A percentile compares a stretch with the other conserved stretches of the same genome.
Conservation (phyloP, 2,113 vertebrate species). For the Nothoprocta pentlandii region DNA sequence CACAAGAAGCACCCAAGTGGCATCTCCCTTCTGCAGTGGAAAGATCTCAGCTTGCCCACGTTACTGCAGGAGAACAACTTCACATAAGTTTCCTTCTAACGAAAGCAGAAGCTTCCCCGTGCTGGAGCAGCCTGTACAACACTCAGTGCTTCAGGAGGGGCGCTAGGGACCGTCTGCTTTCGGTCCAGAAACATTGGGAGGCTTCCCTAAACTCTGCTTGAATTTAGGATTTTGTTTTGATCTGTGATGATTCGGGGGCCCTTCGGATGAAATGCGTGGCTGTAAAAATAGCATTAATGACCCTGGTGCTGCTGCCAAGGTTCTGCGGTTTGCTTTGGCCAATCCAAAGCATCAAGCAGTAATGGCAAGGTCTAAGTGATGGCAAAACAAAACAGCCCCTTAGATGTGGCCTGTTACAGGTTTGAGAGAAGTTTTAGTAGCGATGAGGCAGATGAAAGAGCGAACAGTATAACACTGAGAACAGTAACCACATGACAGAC, state of each 20-base stretch:
- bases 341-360: slow-evolving; percentile 23
- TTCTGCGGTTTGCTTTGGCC: slow-evolving; percentile 50
- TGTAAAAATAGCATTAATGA: neutral
- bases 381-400: slow-evolving; percentile 29
- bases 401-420: slow-evolving; percentile 44
- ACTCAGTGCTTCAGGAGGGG: neutral
- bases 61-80: neutral
- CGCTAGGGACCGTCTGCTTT: neutral
- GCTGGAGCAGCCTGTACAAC: neutral
- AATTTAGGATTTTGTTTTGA: slow-evolving; percentile 18
- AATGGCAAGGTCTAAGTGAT: slow-evolving; percentile 5
- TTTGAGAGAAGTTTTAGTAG: slow-evolving; percentile 9
- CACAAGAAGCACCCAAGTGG: too few relatives aligned
- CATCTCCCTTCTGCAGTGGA: neutral
- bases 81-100: neutral
- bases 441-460: neutral
- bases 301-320: slow-evolving; percentile 15
- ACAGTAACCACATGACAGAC: neutral
- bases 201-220: neutral
- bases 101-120: neutral
- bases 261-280: neutral
- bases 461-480: neutral
- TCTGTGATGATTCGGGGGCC: slow-evolving; percentile 11
- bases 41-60: neutral
- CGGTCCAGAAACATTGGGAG: neutral